Evolutionary conservation across 35 echinoderm and acorn worm genomes (phyloP).

Genomic region (Ophiothrix spiculata): DNA sequence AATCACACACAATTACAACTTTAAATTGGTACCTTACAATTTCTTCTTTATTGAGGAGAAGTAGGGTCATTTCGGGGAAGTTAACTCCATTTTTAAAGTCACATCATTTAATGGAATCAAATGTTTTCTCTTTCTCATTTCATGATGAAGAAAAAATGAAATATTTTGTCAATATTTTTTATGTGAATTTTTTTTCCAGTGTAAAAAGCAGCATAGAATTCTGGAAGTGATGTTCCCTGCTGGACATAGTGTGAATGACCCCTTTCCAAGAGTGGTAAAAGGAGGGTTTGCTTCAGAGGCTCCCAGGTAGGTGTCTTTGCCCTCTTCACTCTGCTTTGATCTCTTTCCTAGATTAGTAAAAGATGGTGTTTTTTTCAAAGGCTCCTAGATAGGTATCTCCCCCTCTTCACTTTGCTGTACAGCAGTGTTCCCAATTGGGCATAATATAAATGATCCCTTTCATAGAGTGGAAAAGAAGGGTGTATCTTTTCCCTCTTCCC

Average conservation of each 20-base stretch:
- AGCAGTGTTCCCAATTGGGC: constrained; percentile 39
- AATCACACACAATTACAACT: too few relatives aligned
- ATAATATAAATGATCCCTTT: constrained; percentile 38
- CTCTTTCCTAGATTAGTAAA: neutral
- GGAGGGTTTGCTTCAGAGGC: constrained; percentile 63
- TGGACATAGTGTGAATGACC: constrained; percentile 37
- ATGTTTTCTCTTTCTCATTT: too few relatives aligned
- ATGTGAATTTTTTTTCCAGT: constrained; percentile 53
- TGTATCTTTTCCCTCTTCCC: too few relatives aligned
- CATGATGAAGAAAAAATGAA: too few relatives aligned
- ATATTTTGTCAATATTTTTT: too few relatives aligned
- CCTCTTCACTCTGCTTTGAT: too few relatives aligned
- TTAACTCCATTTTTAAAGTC: too few relatives aligned
- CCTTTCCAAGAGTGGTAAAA: constrained; percentile 50
- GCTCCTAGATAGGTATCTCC: neutral
- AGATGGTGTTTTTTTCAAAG: neutral
- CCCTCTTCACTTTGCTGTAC: too few relatives aligned
- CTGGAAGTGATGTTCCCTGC: constrained; percentile 50
- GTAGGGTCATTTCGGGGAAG: too few relatives aligned
- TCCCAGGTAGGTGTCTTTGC: constrained; percentile 54
- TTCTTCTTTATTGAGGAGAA: too few relatives aligned
- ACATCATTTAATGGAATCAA: too few relatives aligned
- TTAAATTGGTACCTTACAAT: too few relatives aligned
- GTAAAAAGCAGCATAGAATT: constrained; percentile 66
- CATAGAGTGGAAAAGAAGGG: constrained; percentile 31